Base-by-base conservation (phyloP, 2,888 invertebrate species). In the Meiosimyza platycephala region DNA sequence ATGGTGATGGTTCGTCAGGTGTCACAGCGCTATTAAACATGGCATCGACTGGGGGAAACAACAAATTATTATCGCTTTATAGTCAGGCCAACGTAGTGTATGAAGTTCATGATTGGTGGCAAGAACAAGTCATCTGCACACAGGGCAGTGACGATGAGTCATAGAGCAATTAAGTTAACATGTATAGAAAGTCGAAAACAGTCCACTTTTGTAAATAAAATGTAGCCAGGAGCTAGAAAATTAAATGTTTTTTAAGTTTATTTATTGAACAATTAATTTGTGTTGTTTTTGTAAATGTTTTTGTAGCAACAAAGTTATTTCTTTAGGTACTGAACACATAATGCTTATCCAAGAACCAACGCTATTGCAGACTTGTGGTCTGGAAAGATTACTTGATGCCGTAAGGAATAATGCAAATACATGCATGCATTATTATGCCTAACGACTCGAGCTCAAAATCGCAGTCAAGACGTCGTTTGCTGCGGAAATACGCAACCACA, bases 81-180 rank as follows among this genome's bases (percentile, higher is more conserved):
- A 86, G 85, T 76, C 87, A 87, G 78, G 83, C 84, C 1, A 87
- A 86, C 76, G 82, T 83, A 3, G 90, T 94, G 79, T 90, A 91
- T 79, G 95, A 95, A 87, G 93, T 95, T 72, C 91, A 91, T 80
- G 92, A 94, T 81, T 95, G 95, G 95, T 95, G 95, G 95, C 91
- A 91, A 81, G 92, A 93, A 80, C 94, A 94, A 83, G 89, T 95
- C 52, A 89, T 90, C 51, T 91, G 91, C 80, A 88, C 89, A 22
- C 91, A 91, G 63, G 89, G 90, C 71, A 91, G 91, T 76, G 92
- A 91, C 74, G 92, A 92, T 71, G 91, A 92, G 76, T 72, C 80
- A n/a, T 83, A 81, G 66, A 63, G 7, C 11, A 28, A 62, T 62
- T 28, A 16, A 12, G 6, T 13, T 28, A 5, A 13, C 22, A 13